Evolutionary conservation across 35 echinoderm and acorn worm genomes (phyloP).

Genomic region (Antedon bifida): DNA sequence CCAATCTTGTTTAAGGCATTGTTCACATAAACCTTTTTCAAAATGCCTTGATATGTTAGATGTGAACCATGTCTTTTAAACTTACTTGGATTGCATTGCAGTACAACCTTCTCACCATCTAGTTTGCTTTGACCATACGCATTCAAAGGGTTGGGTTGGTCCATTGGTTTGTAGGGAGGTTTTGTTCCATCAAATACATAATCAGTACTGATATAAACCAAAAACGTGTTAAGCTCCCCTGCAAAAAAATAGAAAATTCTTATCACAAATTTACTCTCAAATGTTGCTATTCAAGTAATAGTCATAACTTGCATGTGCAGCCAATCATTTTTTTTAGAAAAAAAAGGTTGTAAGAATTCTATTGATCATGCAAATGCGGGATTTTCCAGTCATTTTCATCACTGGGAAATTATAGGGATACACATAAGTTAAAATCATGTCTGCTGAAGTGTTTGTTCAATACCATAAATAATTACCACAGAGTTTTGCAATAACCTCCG

Average conservation of each 20-base stretch:
- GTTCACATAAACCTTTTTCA: no score
- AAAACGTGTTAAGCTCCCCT: constrained; percentile 38
- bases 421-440: no score
- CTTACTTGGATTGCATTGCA: constrained; percentile 43
- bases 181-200: constrained; percentile 95
- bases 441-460: no score
- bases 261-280: no score
- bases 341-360: no score
- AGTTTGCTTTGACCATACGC: constrained; percentile 78
- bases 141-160: constrained; percentile 70
- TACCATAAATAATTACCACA: constrained; percentile 27
- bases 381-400: no score
- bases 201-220: constrained; percentile 91
- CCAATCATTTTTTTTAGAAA: background rate
- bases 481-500: constrained; percentile 18
- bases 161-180: constrained; percentile 69
- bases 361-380: no score
- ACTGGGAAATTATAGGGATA: no score
- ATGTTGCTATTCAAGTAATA: background rate
- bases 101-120: constrained; percentile 47
- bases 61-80: no score
- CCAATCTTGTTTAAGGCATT: no score
- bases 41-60: no score
- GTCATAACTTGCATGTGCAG: no score
- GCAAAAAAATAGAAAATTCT: background rate